Evolutionary conservation across 2,888 invertebrate genomes (phyloP).

Genomic region (Napeogenes sylphis): DNA sequence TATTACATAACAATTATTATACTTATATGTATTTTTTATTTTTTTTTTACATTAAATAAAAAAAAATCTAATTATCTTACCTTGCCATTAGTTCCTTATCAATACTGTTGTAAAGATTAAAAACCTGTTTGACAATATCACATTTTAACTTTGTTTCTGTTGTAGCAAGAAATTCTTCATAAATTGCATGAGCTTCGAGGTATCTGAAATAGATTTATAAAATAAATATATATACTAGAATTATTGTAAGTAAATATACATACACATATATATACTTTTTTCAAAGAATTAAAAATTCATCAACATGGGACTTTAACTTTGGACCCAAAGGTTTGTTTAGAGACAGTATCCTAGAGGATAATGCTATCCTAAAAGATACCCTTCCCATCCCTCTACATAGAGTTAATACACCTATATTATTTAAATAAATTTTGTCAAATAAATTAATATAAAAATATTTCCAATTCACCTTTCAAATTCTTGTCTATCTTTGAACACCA

Average conservation of each 20-base stretch:
- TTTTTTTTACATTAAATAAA: background rate
- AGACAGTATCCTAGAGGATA: too few species aligned
- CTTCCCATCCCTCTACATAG: too few species aligned
- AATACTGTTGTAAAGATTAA: conserved; percentile 44
- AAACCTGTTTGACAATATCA: conserved; percentile 41
- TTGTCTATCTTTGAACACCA: conserved; percentile 54
- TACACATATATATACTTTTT: too few species aligned
- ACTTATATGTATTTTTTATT: too few species aligned
- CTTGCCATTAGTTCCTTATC: conserved; percentile 45
- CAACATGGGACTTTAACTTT: too few species aligned
- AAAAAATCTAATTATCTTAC: conserved; percentile 37
- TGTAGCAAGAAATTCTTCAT: conserved; percentile 50
- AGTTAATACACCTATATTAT: too few species aligned
- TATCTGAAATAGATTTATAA: conserved; percentile 46
- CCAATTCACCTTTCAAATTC: conserved; percentile 59
- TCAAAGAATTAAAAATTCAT: too few species aligned
- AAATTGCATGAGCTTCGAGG: conserved; percentile 45
- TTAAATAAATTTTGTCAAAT: too few species aligned
- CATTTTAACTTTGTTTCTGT: conserved; percentile 40
- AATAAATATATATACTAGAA: background rate
- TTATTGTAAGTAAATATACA: background rate
- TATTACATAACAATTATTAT: background rate
- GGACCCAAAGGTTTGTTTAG: too few species aligned
- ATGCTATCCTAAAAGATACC: too few species aligned
- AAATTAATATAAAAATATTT: too few species aligned